Base-by-base conservation (phyloP, 2,888 invertebrate genomes). In the Dryobota labecula region DNA sequence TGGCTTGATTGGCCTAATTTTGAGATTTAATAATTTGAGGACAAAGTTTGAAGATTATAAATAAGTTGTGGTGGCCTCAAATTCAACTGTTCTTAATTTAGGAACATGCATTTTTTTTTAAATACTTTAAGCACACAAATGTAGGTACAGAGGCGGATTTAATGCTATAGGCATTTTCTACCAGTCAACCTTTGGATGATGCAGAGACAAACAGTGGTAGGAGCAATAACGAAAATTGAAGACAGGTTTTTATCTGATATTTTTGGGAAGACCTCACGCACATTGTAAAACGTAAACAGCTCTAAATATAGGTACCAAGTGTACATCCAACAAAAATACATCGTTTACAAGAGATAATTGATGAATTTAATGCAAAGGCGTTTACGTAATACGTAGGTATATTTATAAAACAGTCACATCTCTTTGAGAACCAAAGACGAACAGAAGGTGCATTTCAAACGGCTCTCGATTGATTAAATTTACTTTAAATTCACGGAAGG, bases 361-460 rank as follows among this genome's bases (percentile, higher is more conserved):
- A 73, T 56, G 33, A 56, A 41, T 73, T 73, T 13, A 33, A 64
- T 56, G 27, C n/a, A 56, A 56, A 73, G 18, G 15, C 18, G 18
- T 64, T 47, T 56, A 64, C 63, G 54, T 63, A 63, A 63, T 41
- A 41, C 20, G 8, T 24, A 11, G 20, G 27, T 47, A 33, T 73
- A 73, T 72, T 63, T 33, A 72, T 73, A 64, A 73, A 41, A 41
- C 47, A 41, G 54, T 33, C 73, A 20, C 47, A 73, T 38, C 43
- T 27, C 30, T 72, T 53, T 60, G 36, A 43, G 36, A 41, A 51
- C 2, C n/a, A 20, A 36, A n/a, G 4, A 45, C 24, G 7, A 45
- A 38, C 51, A 71, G 51, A 72, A 71, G 61, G 62, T 72, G 5
- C 15, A 30, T 53, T 72, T 20, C 0, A 33, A 15, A 18, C 1